Conservation (phyloP, 2,888 invertebrate species). For the Melieria picta region DNA sequence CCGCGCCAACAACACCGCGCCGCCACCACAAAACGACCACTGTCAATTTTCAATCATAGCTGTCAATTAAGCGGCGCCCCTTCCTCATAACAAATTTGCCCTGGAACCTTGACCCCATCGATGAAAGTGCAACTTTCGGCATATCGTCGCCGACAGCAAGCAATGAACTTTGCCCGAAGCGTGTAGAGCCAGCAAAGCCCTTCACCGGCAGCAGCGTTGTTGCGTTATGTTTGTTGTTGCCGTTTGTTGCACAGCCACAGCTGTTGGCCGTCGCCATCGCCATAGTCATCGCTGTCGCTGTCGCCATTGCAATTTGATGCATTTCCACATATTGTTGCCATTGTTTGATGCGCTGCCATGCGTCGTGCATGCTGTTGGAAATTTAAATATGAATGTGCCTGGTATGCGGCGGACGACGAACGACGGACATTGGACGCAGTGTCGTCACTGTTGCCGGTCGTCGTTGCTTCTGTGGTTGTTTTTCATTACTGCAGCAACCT, state of each 20-base stretch:
- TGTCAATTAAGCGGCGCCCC: background rate
- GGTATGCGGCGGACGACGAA: background rate
- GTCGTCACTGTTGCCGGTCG: background rate
- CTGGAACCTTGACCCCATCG: constrained; percentile 9
- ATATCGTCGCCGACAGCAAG: too few species aligned
- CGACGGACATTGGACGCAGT: background rate
- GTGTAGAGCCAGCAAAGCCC: background rate
- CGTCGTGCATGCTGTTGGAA: background rate
- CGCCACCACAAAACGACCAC: too few species aligned
- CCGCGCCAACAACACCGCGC: too few species aligned
- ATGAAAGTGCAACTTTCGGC: too few species aligned
- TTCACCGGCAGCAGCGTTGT: background rate
- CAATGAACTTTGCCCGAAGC: too few species aligned
- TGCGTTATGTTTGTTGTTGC: background rate
- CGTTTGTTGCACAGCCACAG: too few species aligned
- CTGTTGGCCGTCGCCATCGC: background rate
- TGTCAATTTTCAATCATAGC: constrained; percentile 15
- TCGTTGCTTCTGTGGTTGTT: background rate
- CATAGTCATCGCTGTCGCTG: background rate
- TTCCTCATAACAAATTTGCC: background rate
- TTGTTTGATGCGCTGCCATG: background rate
- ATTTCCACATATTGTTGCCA: background rate
- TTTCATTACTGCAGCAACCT: background rate
- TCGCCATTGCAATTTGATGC: constrained; percentile 1
- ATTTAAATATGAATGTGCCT: background rate